A percentile compares a stretch with the other conserved stretches of the same genome.
Conservation (phyloP, 2,797 vertebrate species). For the Pangasius sanitwongsei region DNA sequence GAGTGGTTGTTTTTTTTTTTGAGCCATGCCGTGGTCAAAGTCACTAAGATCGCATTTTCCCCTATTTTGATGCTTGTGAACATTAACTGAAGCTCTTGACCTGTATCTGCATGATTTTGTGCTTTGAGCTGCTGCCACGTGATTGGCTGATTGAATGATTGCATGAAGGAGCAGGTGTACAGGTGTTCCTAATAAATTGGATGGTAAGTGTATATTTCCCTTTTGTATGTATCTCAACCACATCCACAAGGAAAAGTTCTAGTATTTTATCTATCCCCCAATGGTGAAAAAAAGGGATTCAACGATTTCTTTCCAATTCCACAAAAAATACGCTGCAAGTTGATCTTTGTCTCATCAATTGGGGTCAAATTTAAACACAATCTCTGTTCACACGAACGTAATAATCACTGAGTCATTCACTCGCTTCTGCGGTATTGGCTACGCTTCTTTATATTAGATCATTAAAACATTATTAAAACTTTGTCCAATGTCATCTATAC, state of each 20-base stretch:
- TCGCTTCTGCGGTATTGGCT: no score
- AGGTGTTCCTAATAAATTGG: background rate
- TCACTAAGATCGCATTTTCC: background rate
- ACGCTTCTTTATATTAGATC: background rate
- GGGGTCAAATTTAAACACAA: background rate
- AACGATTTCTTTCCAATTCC: background rate
- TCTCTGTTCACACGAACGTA: background rate
- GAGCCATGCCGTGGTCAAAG: background rate
- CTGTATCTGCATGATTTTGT: background rate
- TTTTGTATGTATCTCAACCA: background rate
- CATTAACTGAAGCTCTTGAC: background rate
- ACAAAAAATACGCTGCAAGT: background rate
- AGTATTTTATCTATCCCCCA: background rate
- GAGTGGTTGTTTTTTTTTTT: background rate
- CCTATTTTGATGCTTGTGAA: background rate
- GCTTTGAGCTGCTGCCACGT: background rate
- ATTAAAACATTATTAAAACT: background rate
- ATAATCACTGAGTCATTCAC: background rate
- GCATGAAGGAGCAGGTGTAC: background rate
- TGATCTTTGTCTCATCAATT: no score
- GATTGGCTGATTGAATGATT: background rate
- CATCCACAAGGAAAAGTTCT: background rate
- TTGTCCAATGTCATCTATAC: background rate
- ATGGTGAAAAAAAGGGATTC: no score
- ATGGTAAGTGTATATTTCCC: no score